These are phyloP conservation scores for Sylvietta virens DNA, from an alignment of 2,113 vertebrate species.

Conservation along the genomic window DNA sequence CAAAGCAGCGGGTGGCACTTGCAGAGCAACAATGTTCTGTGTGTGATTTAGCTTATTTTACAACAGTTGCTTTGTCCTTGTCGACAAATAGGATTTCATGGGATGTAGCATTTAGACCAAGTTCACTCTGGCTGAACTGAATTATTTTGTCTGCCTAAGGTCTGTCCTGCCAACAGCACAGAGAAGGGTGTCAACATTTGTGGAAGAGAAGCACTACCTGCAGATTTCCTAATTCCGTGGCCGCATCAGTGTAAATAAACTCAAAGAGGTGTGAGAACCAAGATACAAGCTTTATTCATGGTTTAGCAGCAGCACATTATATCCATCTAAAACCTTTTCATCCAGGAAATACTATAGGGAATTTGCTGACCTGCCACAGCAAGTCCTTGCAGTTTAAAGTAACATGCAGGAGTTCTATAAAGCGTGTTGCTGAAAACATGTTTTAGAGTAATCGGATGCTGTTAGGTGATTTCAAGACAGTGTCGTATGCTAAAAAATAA, in stretches of 20 bases:
- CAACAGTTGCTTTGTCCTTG: not conserved
- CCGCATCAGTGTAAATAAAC: not conserved
- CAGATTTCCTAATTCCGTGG: not conserved
- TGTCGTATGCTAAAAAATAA: not conserved
- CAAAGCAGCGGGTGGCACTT: conserved; percentile 62
- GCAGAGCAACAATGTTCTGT: conserved; percentile 32
- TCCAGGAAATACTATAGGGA: not conserved
- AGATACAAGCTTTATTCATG: not conserved
- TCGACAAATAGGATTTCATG: not conserved
- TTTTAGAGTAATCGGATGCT: not conserved
- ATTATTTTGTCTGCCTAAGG: not conserved
- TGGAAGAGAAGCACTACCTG: not conserved
- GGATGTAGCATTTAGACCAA: not conserved
- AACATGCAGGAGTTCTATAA: not conserved
- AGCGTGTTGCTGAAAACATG: not conserved
- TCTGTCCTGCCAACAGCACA: not conserved
- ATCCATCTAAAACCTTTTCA: not conserved
- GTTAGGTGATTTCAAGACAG: not conserved
- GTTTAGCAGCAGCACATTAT: not conserved
- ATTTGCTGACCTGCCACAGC: not conserved
- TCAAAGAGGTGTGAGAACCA: not conserved
- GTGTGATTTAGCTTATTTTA: not conserved
- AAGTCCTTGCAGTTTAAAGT: not conserved
- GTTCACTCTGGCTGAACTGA: not conserved
- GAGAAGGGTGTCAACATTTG: not conserved